Conservation (phyloP, 2,888 invertebrate genomes). For the Adelphocoris suturalis region DNA sequence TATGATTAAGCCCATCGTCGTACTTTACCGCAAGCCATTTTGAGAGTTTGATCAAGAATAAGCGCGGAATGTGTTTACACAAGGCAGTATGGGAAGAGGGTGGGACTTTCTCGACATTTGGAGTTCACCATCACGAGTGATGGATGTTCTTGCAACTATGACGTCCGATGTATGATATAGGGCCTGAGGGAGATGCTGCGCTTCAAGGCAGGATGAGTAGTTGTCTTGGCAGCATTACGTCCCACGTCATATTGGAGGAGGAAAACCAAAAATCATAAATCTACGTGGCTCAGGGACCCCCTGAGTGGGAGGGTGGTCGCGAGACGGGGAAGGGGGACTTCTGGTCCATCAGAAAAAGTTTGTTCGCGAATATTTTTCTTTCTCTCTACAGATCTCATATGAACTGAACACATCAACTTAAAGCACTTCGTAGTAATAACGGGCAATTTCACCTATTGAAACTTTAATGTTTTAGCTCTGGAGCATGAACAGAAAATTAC, state of each 20-base stretch:
- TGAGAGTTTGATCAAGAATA: not conserved
- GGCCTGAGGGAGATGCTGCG: not conserved
- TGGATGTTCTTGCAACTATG: constrained; percentile 50
- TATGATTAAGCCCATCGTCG: too few relatives aligned
- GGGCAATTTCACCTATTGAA: too few relatives aligned
- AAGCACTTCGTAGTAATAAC: too few relatives aligned
- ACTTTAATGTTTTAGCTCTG: too few relatives aligned
- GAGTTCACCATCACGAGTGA: constrained; percentile 31
- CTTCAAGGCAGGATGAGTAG: constrained; percentile 37
- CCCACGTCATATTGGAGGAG: constrained; percentile 35
- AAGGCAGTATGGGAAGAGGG: not conserved
- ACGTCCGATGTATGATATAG: constrained; percentile 45
- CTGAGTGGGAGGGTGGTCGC: not conserved
- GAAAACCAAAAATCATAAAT: constrained; percentile 46
- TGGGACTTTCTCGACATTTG: constrained; percentile 28
- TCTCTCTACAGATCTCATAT: too few relatives aligned
- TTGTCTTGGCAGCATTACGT: constrained; percentile 30
- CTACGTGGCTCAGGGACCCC: constrained; percentile 24
- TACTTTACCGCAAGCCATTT: not conserved
- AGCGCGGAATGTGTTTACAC: constrained; percentile 26
- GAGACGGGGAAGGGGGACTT: too few relatives aligned
- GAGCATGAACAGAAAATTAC: too few relatives aligned
- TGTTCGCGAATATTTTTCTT: not conserved
- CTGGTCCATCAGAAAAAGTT: not conserved
- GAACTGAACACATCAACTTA: too few relatives aligned